phyloP scores from a whole-genome alignment of 35 echinoderm and acorn worm genomes.

The Heliocidaris tuberculata region DNA sequence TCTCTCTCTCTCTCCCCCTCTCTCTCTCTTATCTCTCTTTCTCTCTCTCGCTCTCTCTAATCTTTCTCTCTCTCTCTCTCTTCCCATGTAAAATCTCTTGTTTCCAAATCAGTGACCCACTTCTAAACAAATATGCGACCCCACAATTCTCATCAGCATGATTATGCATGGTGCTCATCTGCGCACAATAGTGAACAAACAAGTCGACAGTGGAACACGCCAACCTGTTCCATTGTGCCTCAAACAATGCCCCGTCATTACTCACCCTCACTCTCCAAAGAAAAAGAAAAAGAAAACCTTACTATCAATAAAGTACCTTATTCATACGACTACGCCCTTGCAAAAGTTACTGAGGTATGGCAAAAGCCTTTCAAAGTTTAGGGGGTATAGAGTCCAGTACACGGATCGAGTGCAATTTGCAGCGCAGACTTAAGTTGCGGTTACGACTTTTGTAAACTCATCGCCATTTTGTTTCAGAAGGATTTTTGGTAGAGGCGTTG shows the following conservation, averaged over 20 bases:
- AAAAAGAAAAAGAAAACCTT: neutral
- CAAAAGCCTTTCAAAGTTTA: neutral
- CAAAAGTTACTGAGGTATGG: neutral
- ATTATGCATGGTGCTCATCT: neutral
- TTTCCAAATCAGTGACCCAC: neutral
- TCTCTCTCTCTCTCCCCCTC: too few species aligned
- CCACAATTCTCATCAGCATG: neutral
- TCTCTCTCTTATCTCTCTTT: neutral
- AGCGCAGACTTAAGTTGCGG: neutral
- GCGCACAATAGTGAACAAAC: neutral
- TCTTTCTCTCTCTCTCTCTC: too few species aligned
- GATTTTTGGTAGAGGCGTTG: neutral
- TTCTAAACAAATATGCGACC: neutral
- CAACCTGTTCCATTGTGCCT: neutral
- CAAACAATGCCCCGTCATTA: neutral
- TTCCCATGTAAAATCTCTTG: neutral
- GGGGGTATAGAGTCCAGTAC: neutral
- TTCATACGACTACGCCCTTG: neutral
- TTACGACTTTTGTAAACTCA: neutral
- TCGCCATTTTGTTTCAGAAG: neutral
- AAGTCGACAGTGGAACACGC: neutral
- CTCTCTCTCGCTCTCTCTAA: too few species aligned
- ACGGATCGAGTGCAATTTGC: neutral
- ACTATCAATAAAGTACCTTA: neutral
- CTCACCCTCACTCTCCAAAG: neutral